These are phyloP conservation scores for Todus mexicanus DNA, from an alignment of 2,797 vertebrate species.

Conservation along the genomic window DNA sequence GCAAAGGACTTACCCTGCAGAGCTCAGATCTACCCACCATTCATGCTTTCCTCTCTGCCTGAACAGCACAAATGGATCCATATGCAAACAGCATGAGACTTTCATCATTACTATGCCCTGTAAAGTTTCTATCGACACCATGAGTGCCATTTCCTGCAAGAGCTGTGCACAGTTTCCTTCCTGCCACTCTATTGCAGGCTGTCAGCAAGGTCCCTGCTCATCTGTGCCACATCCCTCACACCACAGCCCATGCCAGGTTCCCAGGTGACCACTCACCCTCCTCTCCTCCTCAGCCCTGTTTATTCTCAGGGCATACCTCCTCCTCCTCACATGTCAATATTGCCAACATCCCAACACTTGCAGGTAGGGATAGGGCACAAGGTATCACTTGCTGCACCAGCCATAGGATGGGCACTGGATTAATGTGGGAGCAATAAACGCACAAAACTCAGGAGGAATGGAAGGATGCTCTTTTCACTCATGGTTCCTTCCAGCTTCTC, in stretches of 20 bases:
- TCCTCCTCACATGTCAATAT: background rate
- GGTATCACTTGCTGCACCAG: background rate
- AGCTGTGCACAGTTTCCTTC: accelerated
- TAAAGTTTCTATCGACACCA: background rate
- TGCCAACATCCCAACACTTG: background rate
- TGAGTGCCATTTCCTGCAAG: background rate
- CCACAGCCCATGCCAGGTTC: background rate
- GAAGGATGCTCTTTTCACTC: background rate
- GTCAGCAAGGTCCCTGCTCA: background rate
- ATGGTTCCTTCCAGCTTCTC: background rate
- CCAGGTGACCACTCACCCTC: background rate
- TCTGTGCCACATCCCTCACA: accelerated
- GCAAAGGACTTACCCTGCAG: background rate
- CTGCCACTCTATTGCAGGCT: background rate
- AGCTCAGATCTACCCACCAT: background rate
- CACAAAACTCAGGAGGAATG: background rate
- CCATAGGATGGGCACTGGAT: background rate
- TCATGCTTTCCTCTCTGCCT: background rate
- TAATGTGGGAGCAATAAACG: accelerated
- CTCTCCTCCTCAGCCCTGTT: background rate
- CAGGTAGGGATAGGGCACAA: background rate
- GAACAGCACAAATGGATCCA: background rate
- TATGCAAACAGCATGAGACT: background rate
- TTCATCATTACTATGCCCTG: background rate
- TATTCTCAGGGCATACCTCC: background rate